Percentiles rank a stretch among this genome's conserved stretches.
Conservation (phyloP, 35 echinoderm and acorn worm genomes). For the Acanthaster planci region DNA sequence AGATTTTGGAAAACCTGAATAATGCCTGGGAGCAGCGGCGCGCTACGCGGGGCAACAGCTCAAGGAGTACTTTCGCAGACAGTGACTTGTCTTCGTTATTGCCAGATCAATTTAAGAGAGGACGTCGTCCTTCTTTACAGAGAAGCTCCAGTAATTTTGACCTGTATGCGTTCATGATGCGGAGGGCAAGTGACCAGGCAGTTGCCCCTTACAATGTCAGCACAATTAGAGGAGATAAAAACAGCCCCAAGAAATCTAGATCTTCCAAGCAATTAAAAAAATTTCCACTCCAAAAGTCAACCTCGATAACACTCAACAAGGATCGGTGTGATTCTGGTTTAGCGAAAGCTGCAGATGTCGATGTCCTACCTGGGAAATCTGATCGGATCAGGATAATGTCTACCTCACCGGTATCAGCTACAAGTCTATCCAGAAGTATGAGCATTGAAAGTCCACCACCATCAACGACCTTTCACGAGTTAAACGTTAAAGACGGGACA, state of each 20-base stretch:
- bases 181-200: slow-evolving; percentile 6
- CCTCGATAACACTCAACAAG: not conserved
- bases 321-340: not conserved
- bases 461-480: not conserved
- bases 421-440: not conserved
- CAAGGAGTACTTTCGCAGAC: not conserved
- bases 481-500: not conserved
- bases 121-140: not conserved
- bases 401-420: not conserved
- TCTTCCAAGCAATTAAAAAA: not conserved
- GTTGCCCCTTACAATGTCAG: not conserved
- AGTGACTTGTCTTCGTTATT: not conserved
- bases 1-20: slow-evolving; percentile 59
- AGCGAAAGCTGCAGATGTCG: not conserved
- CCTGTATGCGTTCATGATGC: slow-evolving; percentile 49
- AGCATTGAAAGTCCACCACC: not conserved
- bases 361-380: not conserved
- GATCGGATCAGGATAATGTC: not conserved
- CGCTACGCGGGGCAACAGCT: not conserved
- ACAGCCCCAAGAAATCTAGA: not conserved
- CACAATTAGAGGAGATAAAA: not conserved
- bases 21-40: slow-evolving; percentile 10
- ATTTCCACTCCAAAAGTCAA: not conserved
- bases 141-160: slow-evolving; percentile 45
- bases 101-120: slow-evolving; percentile 1